Conservation (phyloP, 1,140 invertebrate genomes). For the Aricia agestis region DNA sequence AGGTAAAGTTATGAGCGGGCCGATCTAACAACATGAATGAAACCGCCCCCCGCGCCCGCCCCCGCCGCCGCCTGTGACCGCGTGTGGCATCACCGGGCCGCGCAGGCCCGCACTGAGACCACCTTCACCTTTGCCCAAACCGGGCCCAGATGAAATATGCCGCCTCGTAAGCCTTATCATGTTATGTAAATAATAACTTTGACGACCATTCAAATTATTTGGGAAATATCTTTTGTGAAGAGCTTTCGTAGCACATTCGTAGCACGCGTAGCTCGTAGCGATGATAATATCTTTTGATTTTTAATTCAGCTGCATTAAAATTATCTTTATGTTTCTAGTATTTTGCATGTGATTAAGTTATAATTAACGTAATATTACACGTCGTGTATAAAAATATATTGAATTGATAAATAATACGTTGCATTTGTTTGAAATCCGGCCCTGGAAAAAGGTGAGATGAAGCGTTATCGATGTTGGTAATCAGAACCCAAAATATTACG, state of each 20-base stretch:
- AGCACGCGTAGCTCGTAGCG: too few relatives aligned
- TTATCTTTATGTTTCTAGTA: too few relatives aligned
- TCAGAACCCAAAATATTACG: conserved; percentile 76
- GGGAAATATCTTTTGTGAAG: too few relatives aligned
- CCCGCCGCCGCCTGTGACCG: conserved; percentile 42
- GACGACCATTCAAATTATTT: background rate
- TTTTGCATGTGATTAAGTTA: background rate
- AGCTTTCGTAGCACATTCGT: too few relatives aligned
- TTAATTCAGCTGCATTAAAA: too few relatives aligned
- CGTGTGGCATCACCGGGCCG: conserved; percentile 67
- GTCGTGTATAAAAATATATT: background rate
- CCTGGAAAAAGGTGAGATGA: conserved; percentile 66
- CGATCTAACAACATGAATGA: conserved; percentile 75
- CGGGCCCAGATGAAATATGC: background rate
- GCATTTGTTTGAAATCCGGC: conserved; percentile 30
- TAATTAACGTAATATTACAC: too few relatives aligned
- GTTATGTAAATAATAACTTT: background rate
- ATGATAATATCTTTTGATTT: too few relatives aligned
- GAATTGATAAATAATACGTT: background rate
- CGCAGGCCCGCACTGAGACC: conserved; percentile 48
- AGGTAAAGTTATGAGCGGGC: conserved; percentile 71
- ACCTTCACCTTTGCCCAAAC: background rate
- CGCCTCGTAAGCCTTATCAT: background rate
- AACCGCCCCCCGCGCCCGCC: conserved; percentile 46
- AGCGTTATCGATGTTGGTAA: conserved; percentile 68